A percentile compares a stretch with the other conserved stretches of the same genome.
Evolutionary conservation across 2,888 invertebrate genomes (phyloP).

Genomic region (Chrysolina haemoptera): DNA sequence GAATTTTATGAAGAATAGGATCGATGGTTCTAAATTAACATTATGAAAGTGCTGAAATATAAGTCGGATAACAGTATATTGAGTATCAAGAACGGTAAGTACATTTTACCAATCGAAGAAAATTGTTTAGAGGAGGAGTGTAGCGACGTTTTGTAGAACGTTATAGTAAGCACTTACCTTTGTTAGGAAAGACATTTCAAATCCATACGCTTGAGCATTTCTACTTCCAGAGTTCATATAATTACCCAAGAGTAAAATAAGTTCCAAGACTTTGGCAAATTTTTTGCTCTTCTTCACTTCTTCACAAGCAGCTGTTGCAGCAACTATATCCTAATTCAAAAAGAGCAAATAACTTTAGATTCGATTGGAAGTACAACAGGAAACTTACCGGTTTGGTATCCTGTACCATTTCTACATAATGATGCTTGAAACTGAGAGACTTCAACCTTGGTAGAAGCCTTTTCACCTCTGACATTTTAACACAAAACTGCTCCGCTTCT

Average conservation of each 20-base stretch:
- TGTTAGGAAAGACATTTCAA: constrained; percentile 95
- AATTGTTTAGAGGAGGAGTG: no score
- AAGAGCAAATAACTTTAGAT: not conserved
- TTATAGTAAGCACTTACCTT: constrained; percentile 76
- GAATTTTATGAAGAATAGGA: no score
- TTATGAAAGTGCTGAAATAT: no score
- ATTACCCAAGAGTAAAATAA: constrained; percentile 93
- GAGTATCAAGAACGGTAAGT: no score
- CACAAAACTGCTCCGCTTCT: constrained; percentile 96
- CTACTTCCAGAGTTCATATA: constrained; percentile 97
- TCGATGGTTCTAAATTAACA: no score
- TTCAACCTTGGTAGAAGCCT: constrained; percentile 88
- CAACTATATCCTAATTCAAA: constrained; percentile 84
- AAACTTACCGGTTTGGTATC: constrained; percentile 87
- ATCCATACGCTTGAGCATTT: constrained; percentile 95
- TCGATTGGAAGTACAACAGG: not conserved
- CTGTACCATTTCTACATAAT: constrained; percentile 87
- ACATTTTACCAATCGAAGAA: no score
- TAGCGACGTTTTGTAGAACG: no score
- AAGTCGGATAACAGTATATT: no score
- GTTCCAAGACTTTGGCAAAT: constrained; percentile 90
- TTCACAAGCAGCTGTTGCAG: constrained; percentile 95
- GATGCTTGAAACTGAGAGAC: constrained; percentile 91
- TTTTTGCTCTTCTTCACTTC: constrained; percentile 92
- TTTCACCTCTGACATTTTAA: constrained; percentile 91